Conservation (phyloP, 2,113 vertebrate species). For the Microcebus tavaratra region DNA sequence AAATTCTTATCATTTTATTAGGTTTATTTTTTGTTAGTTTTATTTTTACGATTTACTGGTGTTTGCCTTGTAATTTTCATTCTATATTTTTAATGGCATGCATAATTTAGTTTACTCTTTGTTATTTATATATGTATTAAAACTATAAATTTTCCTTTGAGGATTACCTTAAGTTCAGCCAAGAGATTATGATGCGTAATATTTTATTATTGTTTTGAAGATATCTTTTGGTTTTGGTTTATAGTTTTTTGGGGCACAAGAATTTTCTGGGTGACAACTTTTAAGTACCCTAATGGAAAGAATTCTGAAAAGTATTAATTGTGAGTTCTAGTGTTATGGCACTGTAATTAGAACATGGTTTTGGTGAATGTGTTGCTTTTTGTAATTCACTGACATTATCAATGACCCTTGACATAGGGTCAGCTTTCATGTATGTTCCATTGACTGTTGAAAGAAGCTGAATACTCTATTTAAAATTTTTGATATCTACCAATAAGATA, state of each 20-base stretch:
- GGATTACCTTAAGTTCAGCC: background rate
- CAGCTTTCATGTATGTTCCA: background rate
- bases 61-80: background rate
- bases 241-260: background rate
- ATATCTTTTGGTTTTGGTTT: background rate
- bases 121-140: background rate
- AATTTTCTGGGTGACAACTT: background rate
- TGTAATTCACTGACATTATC: background rate
- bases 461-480: no score
- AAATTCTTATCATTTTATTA: no score
- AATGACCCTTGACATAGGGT: background rate
- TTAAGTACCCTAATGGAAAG: background rate
- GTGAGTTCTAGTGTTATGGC: background rate
- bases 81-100: background rate
- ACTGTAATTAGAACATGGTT: background rate
- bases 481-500: no score
- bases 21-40: no score
- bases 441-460: background rate
- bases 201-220: background rate
- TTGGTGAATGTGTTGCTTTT: background rate
- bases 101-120: background rate
- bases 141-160: background rate
- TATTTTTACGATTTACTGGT: background rate
- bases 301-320: background rate
- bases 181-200: background rate